Conservation (phyloP, 2,888 invertebrate genomes). For the Meandrusa payeni region DNA sequence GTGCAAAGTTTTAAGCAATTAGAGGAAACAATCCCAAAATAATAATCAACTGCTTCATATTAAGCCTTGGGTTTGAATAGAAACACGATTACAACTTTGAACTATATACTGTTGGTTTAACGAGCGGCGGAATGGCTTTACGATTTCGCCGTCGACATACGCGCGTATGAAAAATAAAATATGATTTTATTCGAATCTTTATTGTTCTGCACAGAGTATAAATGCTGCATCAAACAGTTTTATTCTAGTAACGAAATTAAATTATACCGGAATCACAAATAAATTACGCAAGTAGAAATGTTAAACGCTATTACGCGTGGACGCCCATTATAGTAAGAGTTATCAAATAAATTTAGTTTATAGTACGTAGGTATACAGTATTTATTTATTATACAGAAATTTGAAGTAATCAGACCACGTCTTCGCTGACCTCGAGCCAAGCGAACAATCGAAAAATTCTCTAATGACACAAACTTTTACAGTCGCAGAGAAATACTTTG, state of each 20-base stretch:
- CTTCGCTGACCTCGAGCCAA: constrained; percentile 8
- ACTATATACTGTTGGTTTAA: constrained; percentile 15
- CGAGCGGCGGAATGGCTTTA: constrained; percentile 8
- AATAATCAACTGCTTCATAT: constrained; percentile 23
- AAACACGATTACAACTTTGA: constrained; percentile 17
- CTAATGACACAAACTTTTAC: constrained; percentile 21
- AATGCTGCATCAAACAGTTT: background rate
- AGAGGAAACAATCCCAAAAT: constrained; percentile 16
- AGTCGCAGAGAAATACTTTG: constrained; percentile 21
- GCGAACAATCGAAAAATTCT: constrained; percentile 16
- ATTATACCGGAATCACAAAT: no score
- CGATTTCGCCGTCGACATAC: background rate
- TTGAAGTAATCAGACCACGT: no score
- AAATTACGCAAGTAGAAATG: no score
- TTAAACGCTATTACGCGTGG: no score
- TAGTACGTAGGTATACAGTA: no score
- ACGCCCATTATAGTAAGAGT: no score
- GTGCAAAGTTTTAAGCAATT: constrained; percentile 26
- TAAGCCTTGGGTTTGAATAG: constrained; percentile 14
- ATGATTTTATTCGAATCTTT: background rate
- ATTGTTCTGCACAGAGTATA: background rate
- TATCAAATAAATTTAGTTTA: no score
- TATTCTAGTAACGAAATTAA: background rate
- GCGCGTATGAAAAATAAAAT: background rate
- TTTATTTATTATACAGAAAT: no score